Base-by-base conservation (phyloP, 2,888 invertebrate species). In the Dusona sp. region DNA sequence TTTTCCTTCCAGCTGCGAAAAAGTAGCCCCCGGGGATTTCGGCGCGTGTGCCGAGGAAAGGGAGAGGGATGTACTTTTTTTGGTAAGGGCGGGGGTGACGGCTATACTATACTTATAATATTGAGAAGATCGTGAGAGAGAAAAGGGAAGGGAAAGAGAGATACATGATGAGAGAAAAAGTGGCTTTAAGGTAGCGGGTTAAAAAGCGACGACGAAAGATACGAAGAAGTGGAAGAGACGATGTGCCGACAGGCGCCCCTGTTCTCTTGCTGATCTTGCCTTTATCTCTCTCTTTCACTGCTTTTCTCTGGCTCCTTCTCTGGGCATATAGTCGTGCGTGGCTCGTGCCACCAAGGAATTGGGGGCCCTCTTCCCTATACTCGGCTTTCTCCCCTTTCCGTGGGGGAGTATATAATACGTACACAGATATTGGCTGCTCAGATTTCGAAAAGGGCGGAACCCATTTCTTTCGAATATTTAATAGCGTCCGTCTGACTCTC, bases 261-360 rank as follows among this genome's bases (percentile, higher is more conserved):
- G 65, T 73, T 73, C 75, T 85, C 83, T 79, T 79, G 51, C 74
- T 61, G 84, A 72, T 72, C 67, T 82, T 84, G 79, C 72, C 72
- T 84, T 33, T 36, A 33, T 79, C 72, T 81, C 74, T 57, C 77
- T 64, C 83, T 54, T 64, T 77, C 85, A 80, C 82, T 86, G 83
- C 22, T 74, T 85, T 82, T 84, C 74, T 79, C 67, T 45, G 48
- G 77, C 36, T 48, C 45, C 38, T 64, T 54, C 64, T 73, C 45
- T 77, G 36, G 65, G 33, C 64, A n/a, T 72, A 68, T 57, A 68
- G 70, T 54, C 80, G 79, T 68, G 73, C 80, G 83, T 90, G 90
- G 91, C 92, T 91, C 92, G 91, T 91, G 92, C 91, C 91, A 89
- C 87, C 88, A 81, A 89, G 86, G 86, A 88, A 87, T 87, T 82